phyloP scores from a whole-genome alignment of 2,888 invertebrate genomes.

The Oligia latruncula region DNA sequence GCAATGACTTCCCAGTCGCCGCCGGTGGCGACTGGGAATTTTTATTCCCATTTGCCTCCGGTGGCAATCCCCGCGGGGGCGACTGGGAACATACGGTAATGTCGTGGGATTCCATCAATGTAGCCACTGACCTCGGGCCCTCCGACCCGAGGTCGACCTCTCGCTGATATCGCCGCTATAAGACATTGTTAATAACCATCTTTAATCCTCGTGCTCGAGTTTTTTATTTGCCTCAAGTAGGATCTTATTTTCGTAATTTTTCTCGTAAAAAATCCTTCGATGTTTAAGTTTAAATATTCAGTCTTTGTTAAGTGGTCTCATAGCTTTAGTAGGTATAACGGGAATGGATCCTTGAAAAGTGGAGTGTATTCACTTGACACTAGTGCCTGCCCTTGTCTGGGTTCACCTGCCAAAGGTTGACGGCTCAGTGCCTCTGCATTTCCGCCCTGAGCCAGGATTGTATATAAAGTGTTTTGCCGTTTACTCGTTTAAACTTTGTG shows the following conservation, averaged over 20 bases:
- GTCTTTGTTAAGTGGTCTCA: constrained; percentile 9
- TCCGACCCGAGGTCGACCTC: constrained; percentile 47
- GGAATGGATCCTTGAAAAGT: not conserved
- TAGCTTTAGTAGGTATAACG: constrained; percentile 3
- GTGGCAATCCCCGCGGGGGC: no score
- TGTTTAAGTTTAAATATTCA: constrained; percentile 14
- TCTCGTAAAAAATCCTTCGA: constrained; percentile 23
- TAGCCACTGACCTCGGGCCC: constrained; percentile 60
- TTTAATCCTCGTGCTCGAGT: constrained; percentile 48
- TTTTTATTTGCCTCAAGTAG: constrained; percentile 47
- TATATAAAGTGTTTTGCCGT: constrained; percentile 23
- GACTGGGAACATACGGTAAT: no score
- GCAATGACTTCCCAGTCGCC: no score
- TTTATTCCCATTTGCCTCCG: no score
- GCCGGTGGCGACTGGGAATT: no score
- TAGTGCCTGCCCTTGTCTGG: constrained; percentile 19
- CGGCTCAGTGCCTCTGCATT: constrained; percentile 21
- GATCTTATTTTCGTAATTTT: constrained; percentile 39
- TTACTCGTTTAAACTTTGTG: constrained; percentile 14
- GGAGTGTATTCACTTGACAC: constrained; percentile 5
- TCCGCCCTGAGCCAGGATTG: not conserved
- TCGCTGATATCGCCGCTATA: constrained; percentile 50
- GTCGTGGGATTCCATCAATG: constrained; percentile 60
- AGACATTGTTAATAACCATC: constrained; percentile 59
- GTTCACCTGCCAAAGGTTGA: constrained; percentile 27